phyloP scores from a whole-genome alignment of 2,113 vertebrate genomes.

The Antigone vipio region DNA sequence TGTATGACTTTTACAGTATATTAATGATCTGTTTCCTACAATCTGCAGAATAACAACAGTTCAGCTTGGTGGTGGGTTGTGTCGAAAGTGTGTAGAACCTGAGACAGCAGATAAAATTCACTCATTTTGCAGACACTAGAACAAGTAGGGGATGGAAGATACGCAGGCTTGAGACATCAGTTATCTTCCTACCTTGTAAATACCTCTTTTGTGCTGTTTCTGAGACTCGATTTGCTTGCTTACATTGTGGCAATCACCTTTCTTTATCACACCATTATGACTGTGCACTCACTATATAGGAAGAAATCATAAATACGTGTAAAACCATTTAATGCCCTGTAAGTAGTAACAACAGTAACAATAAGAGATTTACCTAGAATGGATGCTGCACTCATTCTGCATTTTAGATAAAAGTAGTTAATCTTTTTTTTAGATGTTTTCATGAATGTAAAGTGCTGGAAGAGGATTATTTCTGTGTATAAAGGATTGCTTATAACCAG shows the following conservation, averaged over 20 bases:
- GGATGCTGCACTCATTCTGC: not conserved
- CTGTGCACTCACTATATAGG: not conserved
- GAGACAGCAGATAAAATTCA: not conserved
- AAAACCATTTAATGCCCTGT: not conserved
- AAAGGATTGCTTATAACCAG: not conserved
- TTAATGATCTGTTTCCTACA: not conserved
- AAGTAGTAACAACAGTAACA: not conserved
- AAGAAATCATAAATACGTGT: not conserved
- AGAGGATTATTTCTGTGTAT: not conserved
- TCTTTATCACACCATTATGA: not conserved
- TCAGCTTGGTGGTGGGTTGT: not conserved
- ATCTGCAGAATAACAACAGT: not conserved
- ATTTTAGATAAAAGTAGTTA: not conserved
- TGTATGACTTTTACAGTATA: not conserved
- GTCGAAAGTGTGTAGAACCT: not conserved
- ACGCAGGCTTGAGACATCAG: not conserved
- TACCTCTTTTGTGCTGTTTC: not conserved
- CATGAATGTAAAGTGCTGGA: not conserved
- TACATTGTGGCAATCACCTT: not conserved
- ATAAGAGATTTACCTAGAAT: not conserved
- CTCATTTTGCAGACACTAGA: not conserved
- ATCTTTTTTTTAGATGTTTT: not conserved
- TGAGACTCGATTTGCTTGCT: not conserved
- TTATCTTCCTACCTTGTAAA: not conserved
- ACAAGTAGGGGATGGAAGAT: not conserved